Base-by-base conservation (phyloP, 2,888 invertebrate genomes). In the Drosophila algonquin region DNA sequence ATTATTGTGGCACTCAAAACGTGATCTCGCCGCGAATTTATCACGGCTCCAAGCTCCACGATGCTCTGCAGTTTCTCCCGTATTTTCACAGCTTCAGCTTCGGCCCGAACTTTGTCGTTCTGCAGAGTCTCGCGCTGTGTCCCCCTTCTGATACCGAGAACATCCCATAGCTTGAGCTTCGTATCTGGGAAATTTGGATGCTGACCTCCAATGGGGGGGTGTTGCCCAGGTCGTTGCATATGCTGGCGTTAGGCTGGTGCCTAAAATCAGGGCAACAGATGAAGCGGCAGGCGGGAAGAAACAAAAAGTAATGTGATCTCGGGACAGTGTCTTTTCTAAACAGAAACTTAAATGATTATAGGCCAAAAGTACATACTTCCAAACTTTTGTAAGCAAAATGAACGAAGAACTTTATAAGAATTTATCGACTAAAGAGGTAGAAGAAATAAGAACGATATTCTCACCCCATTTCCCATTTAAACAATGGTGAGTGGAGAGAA, bases 1-100 rank as follows among this genome's bases (percentile, higher is more conserved):
- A 77, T 67, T 75, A 81, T 79, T 78, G 76, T 62, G 71, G 79
- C 72, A 68, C 77, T 75, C 78, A 73, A 88, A 79, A 89, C 89
- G 89, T 89, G 89, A 90, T 89, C 79, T 81, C 72, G 80, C 63
- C 64, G 65, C 70, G 58, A 84, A 80, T 81, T 87, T 89, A 87
- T 86, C 85, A 84, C 80, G 82, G 69, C 53, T 72, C 40, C 46
- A 55, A 53, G 64, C 54, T 54, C 44, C 30, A 30, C 48, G 45
- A 40, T 46, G 54, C 60, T 58, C 54, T 63, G n/a, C 40, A n/a
- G 48, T 40, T 61, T 32, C 24, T 45, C 12, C 27, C 10, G 8
- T 27, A 16, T 54, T 30, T 62, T 40, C 16, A 12, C 18, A 47
- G 53, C 56, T 69, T 58, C 58, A 68, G 59, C 27, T 69, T 0